Base-by-base conservation (phyloP, 1,140 invertebrate species). In the Diorhabda carinulata region DNA sequence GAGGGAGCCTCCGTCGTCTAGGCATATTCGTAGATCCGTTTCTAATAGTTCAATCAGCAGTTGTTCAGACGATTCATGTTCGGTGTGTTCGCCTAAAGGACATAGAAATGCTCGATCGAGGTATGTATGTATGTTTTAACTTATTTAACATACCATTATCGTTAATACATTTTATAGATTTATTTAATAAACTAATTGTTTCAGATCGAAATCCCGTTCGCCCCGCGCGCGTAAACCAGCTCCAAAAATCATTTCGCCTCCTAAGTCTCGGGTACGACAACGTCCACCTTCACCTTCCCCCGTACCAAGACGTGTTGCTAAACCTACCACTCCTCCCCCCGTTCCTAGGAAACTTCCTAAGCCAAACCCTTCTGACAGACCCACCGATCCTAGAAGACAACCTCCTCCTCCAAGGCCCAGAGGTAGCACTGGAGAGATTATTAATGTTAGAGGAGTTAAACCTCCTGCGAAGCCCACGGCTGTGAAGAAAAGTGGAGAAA, bases 51-150 rank as follows among this genome's bases (percentile, higher is more conserved):
- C 90, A 0, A 85, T 88, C 25, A 92, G 90, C 80, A 91, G 89
- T 72, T 93, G 91, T 74, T 92, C 91, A 0, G 91, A 93, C 76
- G 89, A 90, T 78, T 92, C 90, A 0, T 93, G 92, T 78, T 91
- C 90, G 0, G 88, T 92, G 3, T 92, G 92, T 78, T 87, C 84
- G 25, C 84, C 84, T 4, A 83, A 83, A 64, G 82, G 82, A 70
- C 79, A 80, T 44, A 79, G 78, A 8, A 73, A 74, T 59, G 71
- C 72, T 41, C 66, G 79, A 57, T 80, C 80, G 8, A 78, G 81
- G 78, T 81, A 76, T 52, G 47, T 52, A 52, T 52, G n/a, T 25
- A 25, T 25, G 25, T 25, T 25, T 25, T 25, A 25, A 25, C 25
- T 25, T 25, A 25, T 1, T 25, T 25, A 25, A 25, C 25, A 25